A percentile compares a stretch with the other conserved stretches of the same genome.
Evolutionary conservation across 2,888 invertebrate genomes (phyloP).

Genomic region (Cheilosia soror): DNA sequence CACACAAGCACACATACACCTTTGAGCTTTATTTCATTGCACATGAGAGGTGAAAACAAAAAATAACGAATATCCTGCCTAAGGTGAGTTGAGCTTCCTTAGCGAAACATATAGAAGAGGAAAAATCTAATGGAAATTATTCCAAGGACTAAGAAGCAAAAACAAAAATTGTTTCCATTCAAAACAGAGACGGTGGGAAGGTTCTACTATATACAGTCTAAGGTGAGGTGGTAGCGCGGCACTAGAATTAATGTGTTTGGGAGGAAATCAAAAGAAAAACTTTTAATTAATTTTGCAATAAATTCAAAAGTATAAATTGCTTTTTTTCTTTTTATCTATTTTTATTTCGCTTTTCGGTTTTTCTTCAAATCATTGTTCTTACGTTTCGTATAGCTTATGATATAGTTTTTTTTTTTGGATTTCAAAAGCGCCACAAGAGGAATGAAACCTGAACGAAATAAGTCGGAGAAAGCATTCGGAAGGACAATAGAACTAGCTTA

Average conservation of each 20-base stretch:
- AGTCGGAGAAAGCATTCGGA: neutral
- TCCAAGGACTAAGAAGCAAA: conserved; percentile 33
- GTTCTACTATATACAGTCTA: conserved; percentile 21
- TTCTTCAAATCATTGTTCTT: conserved; percentile 32
- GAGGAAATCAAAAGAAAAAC: conserved; percentile 73
- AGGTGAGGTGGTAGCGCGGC: conserved; percentile 6
- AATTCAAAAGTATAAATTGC: conserved; percentile 74
- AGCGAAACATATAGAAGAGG: neutral
- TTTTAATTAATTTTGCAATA: conserved; percentile 75
- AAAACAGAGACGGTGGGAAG: conserved; percentile 17
- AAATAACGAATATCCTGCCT: conserved; percentile 46
- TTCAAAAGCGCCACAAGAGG: neutral
- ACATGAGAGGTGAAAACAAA: conserved; percentile 30
- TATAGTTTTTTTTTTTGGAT: conserved; percentile 2
- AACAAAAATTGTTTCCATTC: conserved; percentile 25
- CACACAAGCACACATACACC: conserved; percentile 5
- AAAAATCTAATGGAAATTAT: conserved; percentile 35
- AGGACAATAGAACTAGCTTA: neutral
- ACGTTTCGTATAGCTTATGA: conserved; percentile 32
- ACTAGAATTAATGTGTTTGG: conserved; percentile 54
- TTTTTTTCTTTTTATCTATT: conserved; percentile 66
- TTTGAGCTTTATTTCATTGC: conserved; percentile 31
- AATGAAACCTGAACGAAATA: neutral
- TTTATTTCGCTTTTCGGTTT: conserved; percentile 26
- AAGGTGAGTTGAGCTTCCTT: conserved; percentile 37